Conservation (phyloP, 2,888 invertebrate species). For the Zelleria hepariella region DNA sequence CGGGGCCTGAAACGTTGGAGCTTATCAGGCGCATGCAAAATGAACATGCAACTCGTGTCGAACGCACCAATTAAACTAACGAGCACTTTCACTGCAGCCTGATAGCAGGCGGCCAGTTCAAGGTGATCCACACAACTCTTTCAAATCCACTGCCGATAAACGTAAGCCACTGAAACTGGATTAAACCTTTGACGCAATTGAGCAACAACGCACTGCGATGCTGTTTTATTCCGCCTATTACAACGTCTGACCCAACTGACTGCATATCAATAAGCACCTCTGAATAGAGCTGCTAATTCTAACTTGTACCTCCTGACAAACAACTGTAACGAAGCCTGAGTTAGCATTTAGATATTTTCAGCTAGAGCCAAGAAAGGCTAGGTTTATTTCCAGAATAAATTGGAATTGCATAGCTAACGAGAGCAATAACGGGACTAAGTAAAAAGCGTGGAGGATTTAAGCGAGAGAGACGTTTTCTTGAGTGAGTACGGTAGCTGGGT, state of each 20-base stretch:
- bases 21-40: constrained; percentile 53
- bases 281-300: constrained; percentile 29
- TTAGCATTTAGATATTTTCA: background rate
- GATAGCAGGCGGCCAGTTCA: constrained; percentile 47
- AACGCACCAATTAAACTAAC: constrained; percentile 60
- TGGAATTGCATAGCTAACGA: constrained; percentile 42
- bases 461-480: constrained; percentile 22
- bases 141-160: constrained; percentile 10
- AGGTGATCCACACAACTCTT: constrained; percentile 48
- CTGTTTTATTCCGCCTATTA: background rate
- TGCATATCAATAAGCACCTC: constrained; percentile 17
- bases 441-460: constrained; percentile 33
- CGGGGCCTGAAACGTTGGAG: background rate
- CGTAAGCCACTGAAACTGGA: constrained; percentile 4
- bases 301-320: constrained; percentile 5
- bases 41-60: constrained; percentile 36
- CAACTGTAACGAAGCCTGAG: background rate
- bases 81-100: constrained; percentile 59
- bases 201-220: background rate
- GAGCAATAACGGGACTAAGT: constrained; percentile 48
- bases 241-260: background rate
- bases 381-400: constrained; percentile 33
- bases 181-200: constrained; percentile 1
- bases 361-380: background rate
- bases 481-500: constrained; percentile 42